phyloP scores from a whole-genome alignment of 30 jellyfish, hydroid and myxozoan species.

The Aurelia aurita complex sp. Pacific region DNA sequence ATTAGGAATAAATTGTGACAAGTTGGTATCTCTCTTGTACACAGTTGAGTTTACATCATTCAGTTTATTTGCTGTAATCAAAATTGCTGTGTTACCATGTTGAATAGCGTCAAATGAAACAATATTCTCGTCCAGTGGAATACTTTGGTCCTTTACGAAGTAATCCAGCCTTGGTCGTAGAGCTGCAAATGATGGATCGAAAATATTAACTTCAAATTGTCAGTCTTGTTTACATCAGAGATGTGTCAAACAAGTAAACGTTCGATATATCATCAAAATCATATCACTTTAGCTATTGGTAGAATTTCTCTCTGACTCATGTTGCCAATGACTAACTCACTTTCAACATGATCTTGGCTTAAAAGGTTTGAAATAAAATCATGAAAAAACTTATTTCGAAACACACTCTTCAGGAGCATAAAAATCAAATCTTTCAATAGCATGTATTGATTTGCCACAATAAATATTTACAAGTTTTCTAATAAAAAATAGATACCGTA shows the following conservation, averaged over 20 bases:
- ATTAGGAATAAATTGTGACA: background rate
- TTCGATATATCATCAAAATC: too few species aligned
- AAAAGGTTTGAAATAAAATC: too few species aligned
- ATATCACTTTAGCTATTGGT: too few species aligned
- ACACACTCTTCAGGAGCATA: too few species aligned
- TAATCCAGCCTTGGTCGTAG: constrained; percentile 55
- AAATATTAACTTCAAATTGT: background rate
- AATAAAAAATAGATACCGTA: too few species aligned
- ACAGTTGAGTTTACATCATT: constrained; percentile 35
- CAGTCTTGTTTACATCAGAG: background rate
- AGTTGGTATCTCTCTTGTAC: background rate
- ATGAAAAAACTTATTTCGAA: too few species aligned
- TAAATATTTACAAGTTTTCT: too few species aligned
- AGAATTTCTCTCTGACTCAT: too few species aligned
- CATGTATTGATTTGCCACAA: too few species aligned
- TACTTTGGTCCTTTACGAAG: constrained; percentile 18
- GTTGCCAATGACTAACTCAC: too few species aligned
- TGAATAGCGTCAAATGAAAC: constrained; percentile 46
- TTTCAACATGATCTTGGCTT: too few species aligned
- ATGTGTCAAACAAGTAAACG: background rate
- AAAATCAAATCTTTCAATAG: too few species aligned
- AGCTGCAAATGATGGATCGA: constrained; percentile 10
- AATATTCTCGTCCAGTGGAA: constrained; percentile 8
- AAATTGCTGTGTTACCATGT: constrained; percentile 9
- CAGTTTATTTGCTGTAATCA: constrained; percentile 11